These are phyloP conservation scores for Pomacea maculata DNA, from an alignment of 1,140 invertebrate species.

Conservation along the genomic window DNA sequence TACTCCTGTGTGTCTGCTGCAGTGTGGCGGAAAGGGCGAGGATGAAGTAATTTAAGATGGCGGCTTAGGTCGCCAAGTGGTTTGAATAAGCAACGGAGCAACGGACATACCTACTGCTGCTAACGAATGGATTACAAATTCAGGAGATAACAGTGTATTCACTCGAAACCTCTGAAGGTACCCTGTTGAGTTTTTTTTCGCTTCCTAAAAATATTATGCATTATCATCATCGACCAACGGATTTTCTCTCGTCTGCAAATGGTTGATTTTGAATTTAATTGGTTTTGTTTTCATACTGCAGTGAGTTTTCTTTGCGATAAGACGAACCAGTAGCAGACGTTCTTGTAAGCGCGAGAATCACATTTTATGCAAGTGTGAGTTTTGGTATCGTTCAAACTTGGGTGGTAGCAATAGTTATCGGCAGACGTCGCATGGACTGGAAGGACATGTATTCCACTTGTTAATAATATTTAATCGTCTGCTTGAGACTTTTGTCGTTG, in stretches of 20 bases:
- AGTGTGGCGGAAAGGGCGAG: background rate
- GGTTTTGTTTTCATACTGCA: background rate
- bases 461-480: no score
- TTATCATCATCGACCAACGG: background rate
- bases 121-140: no score
- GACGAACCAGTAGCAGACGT: slow-evolving; percentile 12
- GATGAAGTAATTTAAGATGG: slow-evolving; percentile 26
- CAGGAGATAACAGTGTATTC: no score
- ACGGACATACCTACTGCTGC: background rate
- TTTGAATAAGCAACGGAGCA: slow-evolving; percentile 8
- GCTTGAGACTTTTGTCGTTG: no score
- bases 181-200: no score
- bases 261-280: slow-evolving; percentile 18
- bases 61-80: slow-evolving; percentile 15
- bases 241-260: slow-evolving; percentile 25
- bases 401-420: no score
- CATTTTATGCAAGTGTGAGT: background rate
- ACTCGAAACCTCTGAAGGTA: no score
- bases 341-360: slow-evolving; percentile 17
- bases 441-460: no score
- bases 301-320: slow-evolving; percentile 18
- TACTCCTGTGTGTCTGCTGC: background rate
- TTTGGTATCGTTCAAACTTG: no score
- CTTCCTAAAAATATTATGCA: no score
- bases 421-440: no score